Base-by-base conservation (phyloP, 1,140 invertebrate genomes). In the Metaphire vulgaris region DNA sequence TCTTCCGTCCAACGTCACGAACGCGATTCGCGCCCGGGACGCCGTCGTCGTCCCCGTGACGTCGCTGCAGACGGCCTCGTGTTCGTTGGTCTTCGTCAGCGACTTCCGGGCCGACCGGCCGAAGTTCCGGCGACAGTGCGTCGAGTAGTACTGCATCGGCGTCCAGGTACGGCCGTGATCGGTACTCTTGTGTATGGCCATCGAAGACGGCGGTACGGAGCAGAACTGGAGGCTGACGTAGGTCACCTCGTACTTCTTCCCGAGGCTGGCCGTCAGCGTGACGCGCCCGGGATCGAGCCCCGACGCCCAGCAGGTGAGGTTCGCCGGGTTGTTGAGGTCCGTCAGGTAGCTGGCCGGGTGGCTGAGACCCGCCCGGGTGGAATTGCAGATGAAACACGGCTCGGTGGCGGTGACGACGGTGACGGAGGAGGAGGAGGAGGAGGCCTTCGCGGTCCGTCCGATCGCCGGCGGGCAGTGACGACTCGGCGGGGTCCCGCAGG, bases 151-250 rank as follows among this genome's bases (percentile, higher is more conserved):
- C 79, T 86, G 85, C 76, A 86, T 84, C 76, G 85, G 84, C 65
- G 84, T 80, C 85, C 85, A 86, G 6, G 82, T 80, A 79, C 82
- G 82, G 12, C 85, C 85, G 73, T 84, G 83, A 81, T 86, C 85
- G 76, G 83, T 79, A 78, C 93, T 95, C 86, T 99, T 99, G 88
- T 92, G 97, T 78, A 99, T 93, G 1, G 93, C 95, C 79, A 99
- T 92, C 0, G 96, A 98, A 84, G 85, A 99, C 99, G 0, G 96
- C 98, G 74, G 99, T 87, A 87, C 99, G 97, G 88, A 96, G 98
- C 83, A n/a, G n/a, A n/a, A n/a, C n/a, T n/a, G n/a, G n/a, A n/a
- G n/a, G n/a, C n/a, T n/a, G n/a, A n/a, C n/a, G n/a, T n/a, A n/a
- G n/a, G n/a, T n/a, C n/a, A n/a, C n/a, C n/a, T n/a, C n/a, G n/a